These are phyloP conservation scores for Lethrus apterus DNA, from an alignment of 1,140 invertebrate species.

Conservation along the genomic window DNA sequence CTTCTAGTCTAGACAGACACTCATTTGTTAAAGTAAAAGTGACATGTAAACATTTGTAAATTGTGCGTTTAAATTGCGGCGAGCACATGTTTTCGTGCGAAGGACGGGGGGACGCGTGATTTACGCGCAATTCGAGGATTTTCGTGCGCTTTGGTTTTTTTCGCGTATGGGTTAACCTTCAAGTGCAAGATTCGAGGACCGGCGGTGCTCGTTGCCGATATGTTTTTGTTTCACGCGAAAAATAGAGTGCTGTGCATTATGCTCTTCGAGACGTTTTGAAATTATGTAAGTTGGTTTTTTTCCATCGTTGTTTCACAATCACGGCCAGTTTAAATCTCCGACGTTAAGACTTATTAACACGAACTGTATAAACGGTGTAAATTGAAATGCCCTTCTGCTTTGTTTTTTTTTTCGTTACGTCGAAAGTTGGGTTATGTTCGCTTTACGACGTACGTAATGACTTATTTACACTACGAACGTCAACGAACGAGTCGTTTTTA, in stretches of 20 bases:
- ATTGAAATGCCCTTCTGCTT: slow-evolving; percentile 34
- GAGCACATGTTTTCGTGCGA: slow-evolving; percentile 12
- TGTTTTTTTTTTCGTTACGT: slow-evolving; percentile 17
- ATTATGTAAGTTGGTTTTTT: slow-evolving; percentile 23
- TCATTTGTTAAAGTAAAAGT: slow-evolving; percentile 41
- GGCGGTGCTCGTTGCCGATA: slow-evolving; percentile 22
- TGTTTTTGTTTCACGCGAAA: slow-evolving; percentile 12
- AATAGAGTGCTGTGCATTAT: slow-evolving; percentile 11
- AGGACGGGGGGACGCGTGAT: slow-evolving; percentile 4
- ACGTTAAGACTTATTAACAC: slow-evolving; percentile 19
- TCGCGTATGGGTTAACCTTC: slow-evolving; percentile 26
- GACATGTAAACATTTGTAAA: slow-evolving; percentile 42
- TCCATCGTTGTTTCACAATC: background rate
- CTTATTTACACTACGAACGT: too few species aligned
- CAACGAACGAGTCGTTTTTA: too few species aligned
- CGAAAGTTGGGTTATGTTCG: slow-evolving; percentile 22
- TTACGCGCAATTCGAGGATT: slow-evolving; percentile 18
- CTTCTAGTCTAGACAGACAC: slow-evolving; percentile 42
- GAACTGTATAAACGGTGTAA: slow-evolving; percentile 25
- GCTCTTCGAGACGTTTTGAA: slow-evolving; percentile 20
- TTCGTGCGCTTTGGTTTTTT: slow-evolving; percentile 4
- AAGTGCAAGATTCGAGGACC: slow-evolving; percentile 12
- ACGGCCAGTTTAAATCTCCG: background rate
- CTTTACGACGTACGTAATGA: too few species aligned
- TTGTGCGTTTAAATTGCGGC: background rate